phyloP scores from a whole-genome alignment of 2,888 invertebrate genomes.

The Coenonympha arcania region DNA sequence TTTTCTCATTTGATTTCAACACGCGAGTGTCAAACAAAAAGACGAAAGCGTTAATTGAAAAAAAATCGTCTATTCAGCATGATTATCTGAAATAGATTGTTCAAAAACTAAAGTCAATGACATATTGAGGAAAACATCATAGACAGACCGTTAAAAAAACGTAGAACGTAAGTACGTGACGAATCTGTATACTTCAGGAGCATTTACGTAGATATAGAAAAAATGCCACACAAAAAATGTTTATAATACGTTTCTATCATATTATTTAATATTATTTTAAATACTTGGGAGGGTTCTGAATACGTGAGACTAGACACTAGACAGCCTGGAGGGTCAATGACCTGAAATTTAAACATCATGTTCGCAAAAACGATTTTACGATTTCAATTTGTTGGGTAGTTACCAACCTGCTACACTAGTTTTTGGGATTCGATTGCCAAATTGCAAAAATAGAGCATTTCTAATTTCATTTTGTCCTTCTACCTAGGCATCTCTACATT shows the following conservation, averaged over 20 bases:
- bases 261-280: background rate
- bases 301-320: constrained; percentile 10
- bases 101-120: constrained; percentile 48
- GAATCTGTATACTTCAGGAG: constrained; percentile 38
- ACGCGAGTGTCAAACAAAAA: constrained; percentile 9
- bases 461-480: too few species aligned
- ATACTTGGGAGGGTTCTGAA: background rate
- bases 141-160: constrained; percentile 40
- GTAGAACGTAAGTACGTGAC: constrained; percentile 54
- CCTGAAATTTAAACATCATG: constrained; percentile 11
- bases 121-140: constrained; percentile 58
- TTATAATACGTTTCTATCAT: constrained; percentile 10
- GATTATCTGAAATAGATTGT: constrained; percentile 25
- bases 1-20: background rate
- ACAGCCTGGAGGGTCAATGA: constrained; percentile 8
- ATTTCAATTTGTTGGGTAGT: background rate
- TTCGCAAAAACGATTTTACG: constrained; percentile 7
- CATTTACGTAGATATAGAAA: constrained; percentile 30
- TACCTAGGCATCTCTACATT: too few species aligned
- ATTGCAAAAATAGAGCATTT: too few species aligned
- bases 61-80: constrained; percentile 23
- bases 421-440: too few species aligned
- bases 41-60: constrained; percentile 17
- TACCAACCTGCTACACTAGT: too few species aligned
- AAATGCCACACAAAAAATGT: constrained; percentile 22